Percentiles rank a stretch among this genome's conserved stretches.
Conservation (phyloP, 2,888 invertebrate genomes). For the Drosophila anomelani region DNA sequence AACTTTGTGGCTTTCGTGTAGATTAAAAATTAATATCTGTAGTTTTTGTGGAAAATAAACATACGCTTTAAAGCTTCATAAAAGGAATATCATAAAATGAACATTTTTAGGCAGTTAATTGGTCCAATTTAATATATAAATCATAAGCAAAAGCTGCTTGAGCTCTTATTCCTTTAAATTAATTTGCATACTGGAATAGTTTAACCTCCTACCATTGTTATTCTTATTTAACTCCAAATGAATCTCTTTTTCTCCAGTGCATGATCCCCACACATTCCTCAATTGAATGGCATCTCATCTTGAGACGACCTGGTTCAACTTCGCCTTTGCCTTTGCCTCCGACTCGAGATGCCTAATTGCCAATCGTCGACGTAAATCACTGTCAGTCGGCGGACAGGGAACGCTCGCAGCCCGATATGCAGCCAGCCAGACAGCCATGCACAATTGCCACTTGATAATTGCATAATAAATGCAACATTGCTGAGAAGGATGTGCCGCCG, state of each 20-base stretch:
- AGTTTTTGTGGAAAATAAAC: not conserved
- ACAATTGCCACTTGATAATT: slow-evolving; percentile 75
- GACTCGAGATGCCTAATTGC: slow-evolving; percentile 67
- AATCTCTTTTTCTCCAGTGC: slow-evolving; percentile 1
- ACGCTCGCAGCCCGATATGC: slow-evolving; percentile 12
- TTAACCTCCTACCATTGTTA: not conserved
- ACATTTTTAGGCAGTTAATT: not conserved
- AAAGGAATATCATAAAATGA: no score
- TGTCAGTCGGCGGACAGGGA: slow-evolving; percentile 62
- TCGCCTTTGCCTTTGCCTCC: slow-evolving; percentile 18
- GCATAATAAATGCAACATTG: slow-evolving; percentile 81
- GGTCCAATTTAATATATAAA: not conserved
- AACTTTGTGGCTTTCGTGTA: not conserved
- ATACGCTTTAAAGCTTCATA: not conserved
- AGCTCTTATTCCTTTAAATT: not conserved
- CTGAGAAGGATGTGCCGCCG: slow-evolving; percentile 50
- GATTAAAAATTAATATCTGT: not conserved
- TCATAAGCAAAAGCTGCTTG: no score
- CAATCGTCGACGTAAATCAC: slow-evolving; percentile 80
- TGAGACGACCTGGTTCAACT: slow-evolving; percentile 50
- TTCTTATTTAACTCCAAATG: not conserved
- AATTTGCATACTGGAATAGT: no score
- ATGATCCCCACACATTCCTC: slow-evolving; percentile 42
- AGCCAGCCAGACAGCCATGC: slow-evolving; percentile 31
- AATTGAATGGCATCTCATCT: slow-evolving; percentile 55